Percentiles rank a stretch among this genome's conserved stretches.
Evolutionary conservation across 2,888 invertebrate species (phyloP).

Genomic region (Lathronympha strigana): DNA sequence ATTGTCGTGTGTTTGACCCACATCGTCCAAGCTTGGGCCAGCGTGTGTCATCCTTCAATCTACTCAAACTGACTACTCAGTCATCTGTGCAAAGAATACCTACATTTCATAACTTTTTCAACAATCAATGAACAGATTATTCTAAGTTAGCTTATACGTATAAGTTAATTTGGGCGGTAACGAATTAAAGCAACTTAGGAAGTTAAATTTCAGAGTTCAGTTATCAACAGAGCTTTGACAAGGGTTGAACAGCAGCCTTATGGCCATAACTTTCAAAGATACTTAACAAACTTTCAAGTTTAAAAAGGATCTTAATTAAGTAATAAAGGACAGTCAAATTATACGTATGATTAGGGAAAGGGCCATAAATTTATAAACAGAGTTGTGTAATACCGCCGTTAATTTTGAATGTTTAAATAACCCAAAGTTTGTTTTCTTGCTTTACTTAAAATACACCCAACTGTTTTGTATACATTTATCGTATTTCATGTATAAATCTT

Average conservation of each 20-base stretch:
- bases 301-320: conserved; percentile 38
- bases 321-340: conserved; percentile 33
- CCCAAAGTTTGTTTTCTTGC: not conserved
- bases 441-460: not conserved
- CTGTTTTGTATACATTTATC: not conserved
- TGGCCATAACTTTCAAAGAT: conserved; percentile 62
- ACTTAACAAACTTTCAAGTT: conserved; percentile 37
- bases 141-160: conserved; percentile 46
- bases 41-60: too few relatives aligned
- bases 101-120: not conserved
- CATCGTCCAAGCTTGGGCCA: too few relatives aligned
- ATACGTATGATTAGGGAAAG: conserved; percentile 15
- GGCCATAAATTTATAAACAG: not conserved
- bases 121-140: conserved; percentile 13
- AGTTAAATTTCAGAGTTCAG: conserved; percentile 56
- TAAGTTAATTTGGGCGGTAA: conserved; percentile 47
- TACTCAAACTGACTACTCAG: too few relatives aligned
- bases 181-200: conserved; percentile 56
- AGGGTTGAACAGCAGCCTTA: conserved; percentile 59
- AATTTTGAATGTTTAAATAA: too few relatives aligned
- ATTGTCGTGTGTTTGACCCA: too few relatives aligned
- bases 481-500: not conserved
- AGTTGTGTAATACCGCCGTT: not conserved
- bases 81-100: not conserved
- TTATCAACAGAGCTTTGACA: conserved; percentile 64